Percentiles rank a stretch among this genome's conserved stretches.
Evolutionary conservation across 2,113 vertebrate species (phyloP).

Genomic region (Mola mola): DNA sequence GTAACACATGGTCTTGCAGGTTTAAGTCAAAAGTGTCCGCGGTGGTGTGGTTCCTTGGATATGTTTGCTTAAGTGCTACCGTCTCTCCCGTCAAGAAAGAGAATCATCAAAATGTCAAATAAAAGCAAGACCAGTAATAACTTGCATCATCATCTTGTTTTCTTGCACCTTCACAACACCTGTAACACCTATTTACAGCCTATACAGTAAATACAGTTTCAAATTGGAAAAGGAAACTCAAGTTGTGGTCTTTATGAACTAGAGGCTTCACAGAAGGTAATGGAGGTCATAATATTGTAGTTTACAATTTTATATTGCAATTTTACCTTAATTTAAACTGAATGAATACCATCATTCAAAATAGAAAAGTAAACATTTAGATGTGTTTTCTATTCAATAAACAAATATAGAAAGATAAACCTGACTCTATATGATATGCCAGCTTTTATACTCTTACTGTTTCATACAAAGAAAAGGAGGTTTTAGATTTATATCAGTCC

Average conservation of each 20-base stretch:
- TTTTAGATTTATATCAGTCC: neutral
- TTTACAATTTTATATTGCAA: too few relatives aligned
- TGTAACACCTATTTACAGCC: neutral
- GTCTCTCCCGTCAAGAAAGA: neutral
- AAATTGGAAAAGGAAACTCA: too few relatives aligned
- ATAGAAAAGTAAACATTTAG: too few relatives aligned
- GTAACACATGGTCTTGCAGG: neutral
- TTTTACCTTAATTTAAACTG: too few relatives aligned
- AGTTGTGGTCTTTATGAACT: too few relatives aligned
- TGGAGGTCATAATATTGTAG: too few relatives aligned
- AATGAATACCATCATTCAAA: too few relatives aligned
- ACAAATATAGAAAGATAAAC: too few relatives aligned
- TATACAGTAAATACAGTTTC: neutral
- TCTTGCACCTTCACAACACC: neutral
- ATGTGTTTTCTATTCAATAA: too few relatives aligned
- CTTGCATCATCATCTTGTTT: neutral
- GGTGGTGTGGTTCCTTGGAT: neutral
- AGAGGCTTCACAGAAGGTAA: too few relatives aligned
- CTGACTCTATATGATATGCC: too few relatives aligned
- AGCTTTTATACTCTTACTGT: neutral
- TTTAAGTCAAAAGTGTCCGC: neutral
- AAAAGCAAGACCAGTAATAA: neutral
- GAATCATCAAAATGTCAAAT: neutral
- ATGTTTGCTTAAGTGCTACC: neutral
- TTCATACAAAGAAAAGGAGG: neutral